Evolutionary conservation across 2,797 vertebrate genomes (phyloP).

Genomic region (Cossypha niveicapilla): DNA sequence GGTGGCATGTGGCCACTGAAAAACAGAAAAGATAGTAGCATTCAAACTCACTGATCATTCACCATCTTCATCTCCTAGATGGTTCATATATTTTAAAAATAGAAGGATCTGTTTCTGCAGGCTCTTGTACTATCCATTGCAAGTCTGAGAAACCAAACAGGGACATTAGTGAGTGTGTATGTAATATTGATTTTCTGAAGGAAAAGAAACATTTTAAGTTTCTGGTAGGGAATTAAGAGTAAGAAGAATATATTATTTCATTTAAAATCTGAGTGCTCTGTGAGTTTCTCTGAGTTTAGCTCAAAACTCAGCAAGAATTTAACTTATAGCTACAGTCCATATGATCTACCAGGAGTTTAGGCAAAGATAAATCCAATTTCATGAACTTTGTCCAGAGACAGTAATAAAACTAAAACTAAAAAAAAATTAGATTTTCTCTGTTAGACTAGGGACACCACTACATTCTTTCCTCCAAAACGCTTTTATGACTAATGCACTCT

Average conservation of each 20-base stretch:
- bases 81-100: not conserved
- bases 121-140: not conserved
- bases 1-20: fast-evolving
- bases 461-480: not conserved
- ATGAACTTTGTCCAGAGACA: not conserved
- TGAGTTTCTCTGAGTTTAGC: not conserved
- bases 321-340: not conserved
- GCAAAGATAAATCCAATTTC: not conserved
- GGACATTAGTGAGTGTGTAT: fast-evolving
- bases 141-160: not conserved
- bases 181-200: not conserved
- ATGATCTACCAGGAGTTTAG: not conserved
- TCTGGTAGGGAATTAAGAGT: not conserved
- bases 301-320: not conserved
- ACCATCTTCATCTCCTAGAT: not conserved
- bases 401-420: not conserved
- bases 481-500: not conserved
- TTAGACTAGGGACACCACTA: not conserved
- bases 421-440: not conserved
- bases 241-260: not conserved
- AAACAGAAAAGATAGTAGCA: not conserved
- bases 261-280: not conserved
- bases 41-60: not conserved
- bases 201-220: not conserved
- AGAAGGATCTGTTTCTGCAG: not conserved